Evolutionary conservation across 2,113 vertebrate genomes (phyloP).

Genomic region (Thermophis baileyi): DNA sequence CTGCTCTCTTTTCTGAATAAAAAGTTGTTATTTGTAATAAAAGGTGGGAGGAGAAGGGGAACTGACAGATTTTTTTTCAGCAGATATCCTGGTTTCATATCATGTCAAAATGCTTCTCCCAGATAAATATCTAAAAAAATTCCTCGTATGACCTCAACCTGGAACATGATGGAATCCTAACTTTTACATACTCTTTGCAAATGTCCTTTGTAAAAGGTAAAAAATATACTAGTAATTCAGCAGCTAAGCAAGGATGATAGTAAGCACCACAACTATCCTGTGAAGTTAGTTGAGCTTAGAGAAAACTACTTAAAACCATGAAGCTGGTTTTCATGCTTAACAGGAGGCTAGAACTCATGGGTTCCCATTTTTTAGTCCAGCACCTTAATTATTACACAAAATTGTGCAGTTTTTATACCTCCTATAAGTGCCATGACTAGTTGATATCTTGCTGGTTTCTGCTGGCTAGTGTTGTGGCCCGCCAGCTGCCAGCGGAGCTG

Average conservation of each 20-base stretch:
- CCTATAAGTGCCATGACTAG: too few species aligned
- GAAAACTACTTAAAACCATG: too few species aligned
- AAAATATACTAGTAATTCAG: background rate
- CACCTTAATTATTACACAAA: too few species aligned
- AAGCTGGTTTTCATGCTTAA: too few species aligned
- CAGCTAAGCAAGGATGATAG: background rate
- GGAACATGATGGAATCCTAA: background rate
- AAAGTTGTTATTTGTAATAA: background rate
- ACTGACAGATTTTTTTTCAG: too few species aligned
- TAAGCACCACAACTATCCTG: background rate
- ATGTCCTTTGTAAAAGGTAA: background rate
- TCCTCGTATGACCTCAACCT: background rate
- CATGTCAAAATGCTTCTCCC: background rate
- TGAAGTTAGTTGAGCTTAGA: too few species aligned
- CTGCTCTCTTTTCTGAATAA: background rate
- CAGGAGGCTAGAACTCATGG: too few species aligned
- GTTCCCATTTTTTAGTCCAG: too few species aligned
- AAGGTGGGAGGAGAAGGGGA: background rate
- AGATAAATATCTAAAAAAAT: background rate
- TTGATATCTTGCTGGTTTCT: too few species aligned
- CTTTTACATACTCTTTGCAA: background rate
- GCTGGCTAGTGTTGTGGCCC: too few species aligned
- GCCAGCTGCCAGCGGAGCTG: too few species aligned
- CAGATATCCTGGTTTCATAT: background rate
- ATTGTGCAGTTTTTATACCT: too few species aligned